Conservation (phyloP, 2,888 invertebrate species). For the Pyrrhosoma nymphula region DNA sequence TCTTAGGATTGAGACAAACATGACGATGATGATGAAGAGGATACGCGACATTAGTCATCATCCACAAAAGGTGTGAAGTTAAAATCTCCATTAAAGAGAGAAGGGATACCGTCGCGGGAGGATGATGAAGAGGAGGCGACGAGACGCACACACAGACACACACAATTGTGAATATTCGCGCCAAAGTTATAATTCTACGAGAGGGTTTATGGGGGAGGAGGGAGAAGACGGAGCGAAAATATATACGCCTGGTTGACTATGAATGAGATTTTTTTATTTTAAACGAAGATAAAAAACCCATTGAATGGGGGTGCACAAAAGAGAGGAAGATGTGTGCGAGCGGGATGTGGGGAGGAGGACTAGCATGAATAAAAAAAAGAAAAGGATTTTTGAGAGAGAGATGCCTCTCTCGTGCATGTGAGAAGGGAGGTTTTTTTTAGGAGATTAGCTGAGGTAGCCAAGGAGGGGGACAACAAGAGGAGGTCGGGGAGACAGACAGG, state of each 20-base stretch:
- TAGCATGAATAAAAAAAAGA: not conserved
- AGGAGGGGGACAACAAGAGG: not conserved
- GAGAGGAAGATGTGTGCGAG: not conserved
- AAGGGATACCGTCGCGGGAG: not conserved
- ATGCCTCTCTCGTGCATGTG: not conserved
- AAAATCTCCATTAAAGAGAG: not conserved
- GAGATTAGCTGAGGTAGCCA: not conserved
- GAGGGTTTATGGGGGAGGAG: not conserved
- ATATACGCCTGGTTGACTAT: not conserved
- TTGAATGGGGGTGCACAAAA: not conserved
- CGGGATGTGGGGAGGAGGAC: not conserved
- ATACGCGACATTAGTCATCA: no score
- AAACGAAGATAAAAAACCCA: constrained; percentile 16
- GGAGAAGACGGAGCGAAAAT: not conserved
- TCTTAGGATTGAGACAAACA: no score
- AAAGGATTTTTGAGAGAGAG: no score
- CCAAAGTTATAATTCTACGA: not conserved
- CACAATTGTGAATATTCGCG: not conserved
- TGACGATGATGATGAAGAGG: no score
- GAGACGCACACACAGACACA: not conserved
- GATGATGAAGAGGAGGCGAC: not conserved
- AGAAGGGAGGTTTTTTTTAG: not conserved
- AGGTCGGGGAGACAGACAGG: not conserved
- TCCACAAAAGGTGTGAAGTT: not conserved
- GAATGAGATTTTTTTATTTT: not conserved